phyloP scores from a whole-genome alignment of 2,797 vertebrate species.

The Huso huso region DNA sequence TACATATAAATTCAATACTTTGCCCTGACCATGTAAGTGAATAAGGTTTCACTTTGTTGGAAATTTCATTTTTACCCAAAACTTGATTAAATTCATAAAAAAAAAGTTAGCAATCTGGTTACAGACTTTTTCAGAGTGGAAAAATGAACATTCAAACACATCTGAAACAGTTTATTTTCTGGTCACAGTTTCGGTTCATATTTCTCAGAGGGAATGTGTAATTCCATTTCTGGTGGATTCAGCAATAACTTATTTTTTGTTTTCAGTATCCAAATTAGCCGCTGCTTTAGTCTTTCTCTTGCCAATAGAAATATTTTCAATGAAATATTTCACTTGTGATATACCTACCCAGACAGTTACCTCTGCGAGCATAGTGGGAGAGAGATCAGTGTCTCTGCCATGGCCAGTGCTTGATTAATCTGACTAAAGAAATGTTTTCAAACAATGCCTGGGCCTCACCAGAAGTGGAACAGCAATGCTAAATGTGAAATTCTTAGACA shows the following conservation, averaged over 20 bases:
- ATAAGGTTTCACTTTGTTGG: too few species aligned
- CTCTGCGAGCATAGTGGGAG: slow-evolving; percentile 22
- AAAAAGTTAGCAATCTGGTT: too few species aligned
- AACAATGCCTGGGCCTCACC: too few species aligned
- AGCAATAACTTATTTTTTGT: not conserved
- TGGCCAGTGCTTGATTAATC: too few species aligned
- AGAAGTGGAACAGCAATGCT: too few species aligned
- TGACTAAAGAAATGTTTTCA: too few species aligned
- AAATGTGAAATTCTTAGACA: too few species aligned
- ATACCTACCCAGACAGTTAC: slow-evolving; percentile 26
- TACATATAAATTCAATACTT: too few species aligned
- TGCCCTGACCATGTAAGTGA: too few species aligned
- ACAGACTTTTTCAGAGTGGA: not conserved
- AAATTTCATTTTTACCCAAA: not conserved
- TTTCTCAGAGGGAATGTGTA: not conserved
- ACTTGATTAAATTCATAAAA: not conserved
- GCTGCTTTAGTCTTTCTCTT: slow-evolving; percentile 9
- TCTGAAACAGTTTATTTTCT: not conserved
- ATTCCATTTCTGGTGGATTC: not conserved
- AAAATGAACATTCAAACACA: not conserved
- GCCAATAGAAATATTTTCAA: slow-evolving; percentile 34
- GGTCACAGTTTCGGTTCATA: not conserved
- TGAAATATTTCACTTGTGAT: slow-evolving; percentile 26
- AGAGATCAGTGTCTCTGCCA: slow-evolving; percentile 4
- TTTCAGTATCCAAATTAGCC: not conserved